Percentiles rank a stretch among this genome's conserved stretches.
Conservation (phyloP, 2,797 vertebrate genomes). For the Mormyrus hasselquistii region DNA sequence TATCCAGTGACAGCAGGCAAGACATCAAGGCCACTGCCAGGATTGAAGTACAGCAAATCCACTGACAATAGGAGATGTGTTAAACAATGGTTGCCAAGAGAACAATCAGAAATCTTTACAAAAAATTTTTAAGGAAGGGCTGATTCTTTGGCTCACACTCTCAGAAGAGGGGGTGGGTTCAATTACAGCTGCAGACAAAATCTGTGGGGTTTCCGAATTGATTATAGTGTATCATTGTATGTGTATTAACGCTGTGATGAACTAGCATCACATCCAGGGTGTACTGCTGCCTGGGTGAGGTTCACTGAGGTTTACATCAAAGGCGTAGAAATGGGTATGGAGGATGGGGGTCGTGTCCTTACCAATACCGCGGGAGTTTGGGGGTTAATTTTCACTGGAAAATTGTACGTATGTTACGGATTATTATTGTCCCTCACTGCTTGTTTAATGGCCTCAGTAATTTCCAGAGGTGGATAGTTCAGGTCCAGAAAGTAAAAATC, state of each 20-base stretch:
- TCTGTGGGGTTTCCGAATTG: not conserved
- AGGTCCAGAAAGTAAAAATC: too few species aligned
- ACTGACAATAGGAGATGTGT: not conserved
- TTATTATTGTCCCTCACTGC: not conserved
- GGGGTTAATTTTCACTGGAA: not conserved
- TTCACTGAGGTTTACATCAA: not conserved
- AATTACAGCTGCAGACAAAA: not conserved
- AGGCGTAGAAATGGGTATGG: not conserved
- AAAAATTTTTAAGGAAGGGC: not conserved
- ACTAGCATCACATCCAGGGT: not conserved
- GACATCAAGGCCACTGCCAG: not conserved
- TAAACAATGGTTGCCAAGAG: not conserved
- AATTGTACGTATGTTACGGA: not conserved
- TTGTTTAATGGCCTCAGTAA: not conserved
- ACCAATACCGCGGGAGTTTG: not conserved
- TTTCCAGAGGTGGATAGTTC: not conserved
- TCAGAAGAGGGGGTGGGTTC: not conserved
- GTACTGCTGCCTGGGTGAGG: not conserved
- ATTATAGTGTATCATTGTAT: not conserved
- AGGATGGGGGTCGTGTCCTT: not conserved
- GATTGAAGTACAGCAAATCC: not conserved
- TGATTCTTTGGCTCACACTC: not conserved
- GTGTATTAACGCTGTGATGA: not conserved
- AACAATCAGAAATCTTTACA: not conserved
- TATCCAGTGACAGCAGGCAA: not conserved